Base-by-base conservation (phyloP, 2,113 vertebrate genomes). In the Stigmatopora nigra region DNA sequence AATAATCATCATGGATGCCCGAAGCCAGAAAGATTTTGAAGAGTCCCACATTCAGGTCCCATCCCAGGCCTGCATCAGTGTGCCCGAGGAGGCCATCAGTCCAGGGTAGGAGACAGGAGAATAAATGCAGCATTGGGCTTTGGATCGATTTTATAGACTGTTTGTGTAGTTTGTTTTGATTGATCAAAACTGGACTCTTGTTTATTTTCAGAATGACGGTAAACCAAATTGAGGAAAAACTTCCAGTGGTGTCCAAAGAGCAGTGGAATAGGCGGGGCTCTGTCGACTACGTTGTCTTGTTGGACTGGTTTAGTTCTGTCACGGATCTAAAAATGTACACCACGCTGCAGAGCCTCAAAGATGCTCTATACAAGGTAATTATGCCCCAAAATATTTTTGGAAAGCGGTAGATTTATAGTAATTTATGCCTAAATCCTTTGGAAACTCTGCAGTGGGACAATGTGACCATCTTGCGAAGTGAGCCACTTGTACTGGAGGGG, bases 301-400 rank as follows among this genome's bases (percentile, higher is more conserved):
- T 98, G 31, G 97, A 99, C 86, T 99, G 97, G 97, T 97, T 93
- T 84, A 99, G 92, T 86, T 92, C 93, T 68, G 86, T 90, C 1
- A 83, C 86, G 66, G 95, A 98, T 73, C 91, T 99, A 75, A 88
- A 77, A 47, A 74, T 97, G 56, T 95, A 95, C 68, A 94, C 93
- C 72, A 93, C 92, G 46, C 87, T 99, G n/a, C 91, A 89, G 78
- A 99, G 95, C 79, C 92, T 99, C 78, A 98, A 98, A 89, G 97
- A 99, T 71, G 97, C 97, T 0, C 93, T 99, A 72, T 99, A 79
- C 83, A 98, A 98, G 93, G 96, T 98, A 69, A 57, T 1, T 19
- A 2, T 46, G 22, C 55, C 10, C 25, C 7, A 25, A 17, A 38
- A 1, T 41, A 8, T 36, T 25, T 14, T 46, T 68, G 35, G 64